These are phyloP conservation scores for Xylocopa sonorina DNA, from an alignment of 1,140 invertebrate genomes.

Conservation along the genomic window DNA sequence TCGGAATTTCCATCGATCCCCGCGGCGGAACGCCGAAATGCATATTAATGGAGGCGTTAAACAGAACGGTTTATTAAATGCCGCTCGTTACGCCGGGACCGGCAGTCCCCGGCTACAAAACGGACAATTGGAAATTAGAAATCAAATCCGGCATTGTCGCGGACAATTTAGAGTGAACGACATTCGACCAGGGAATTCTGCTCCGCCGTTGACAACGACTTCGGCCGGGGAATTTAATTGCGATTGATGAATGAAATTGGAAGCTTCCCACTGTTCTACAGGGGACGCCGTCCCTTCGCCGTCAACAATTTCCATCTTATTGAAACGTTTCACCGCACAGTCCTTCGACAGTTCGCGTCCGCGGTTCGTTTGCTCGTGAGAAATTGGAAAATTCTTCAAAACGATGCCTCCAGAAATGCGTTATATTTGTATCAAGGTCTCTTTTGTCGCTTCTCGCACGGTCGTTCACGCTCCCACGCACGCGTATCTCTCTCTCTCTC, in stretches of 20 bases:
- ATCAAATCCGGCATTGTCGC: constrained; percentile 46
- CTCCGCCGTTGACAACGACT: not conserved
- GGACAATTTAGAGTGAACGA: constrained; percentile 12
- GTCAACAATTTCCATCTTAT: not conserved
- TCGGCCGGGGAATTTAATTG: not conserved
- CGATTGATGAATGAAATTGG: not conserved
- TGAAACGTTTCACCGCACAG: too few species aligned
- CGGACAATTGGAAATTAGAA: constrained; percentile 52
- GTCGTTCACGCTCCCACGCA: not conserved
- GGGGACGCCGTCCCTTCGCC: not conserved
- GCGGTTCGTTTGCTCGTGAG: too few species aligned
- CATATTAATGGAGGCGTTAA: constrained; percentile 51
- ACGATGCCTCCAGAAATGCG: not conserved
- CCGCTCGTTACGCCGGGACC: constrained; percentile 39
- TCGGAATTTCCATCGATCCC: constrained; percentile 45
- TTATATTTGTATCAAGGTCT: constrained; percentile 48
- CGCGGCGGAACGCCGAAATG: constrained; percentile 30
- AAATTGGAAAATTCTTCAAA: not conserved
- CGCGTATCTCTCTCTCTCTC: not conserved
- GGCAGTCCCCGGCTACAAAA: constrained; percentile 47
- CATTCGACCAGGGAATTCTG: constrained; percentile 1
- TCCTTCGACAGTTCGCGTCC: too few species aligned
- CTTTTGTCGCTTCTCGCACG: constrained; percentile 11
- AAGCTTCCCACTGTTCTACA: not conserved
- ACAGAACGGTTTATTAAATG: constrained; percentile 54